Evolutionary conservation across 92 coral and sea anemone genomes (phyloP).

Genomic region (Porites rus): DNA sequence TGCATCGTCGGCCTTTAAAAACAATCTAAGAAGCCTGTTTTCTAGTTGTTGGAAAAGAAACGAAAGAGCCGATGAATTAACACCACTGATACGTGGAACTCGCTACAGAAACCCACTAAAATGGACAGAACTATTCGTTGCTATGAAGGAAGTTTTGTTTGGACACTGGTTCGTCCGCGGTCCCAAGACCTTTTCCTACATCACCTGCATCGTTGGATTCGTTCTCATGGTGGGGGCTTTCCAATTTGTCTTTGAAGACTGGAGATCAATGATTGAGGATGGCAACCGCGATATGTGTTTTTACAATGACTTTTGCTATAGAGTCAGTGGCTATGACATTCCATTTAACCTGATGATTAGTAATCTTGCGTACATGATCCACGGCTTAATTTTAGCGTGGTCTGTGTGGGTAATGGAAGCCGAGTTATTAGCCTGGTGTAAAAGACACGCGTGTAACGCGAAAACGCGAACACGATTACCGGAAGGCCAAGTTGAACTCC

Average conservation of each 20-base stretch:
- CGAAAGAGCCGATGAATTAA: constrained; percentile 54
- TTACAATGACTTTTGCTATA: constrained; percentile 93
- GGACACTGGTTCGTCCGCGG: constrained; percentile 79
- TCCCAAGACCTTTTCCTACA: constrained; percentile 82
- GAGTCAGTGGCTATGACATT: constrained; percentile 75
- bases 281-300: constrained; percentile 92
- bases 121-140: constrained; percentile 48
- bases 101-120: constrained; percentile 14
- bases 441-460: constrained; percentile 53
- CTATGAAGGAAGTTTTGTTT: constrained; percentile 66
- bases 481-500: constrained; percentile 49
- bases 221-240: constrained; percentile 91
- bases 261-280: constrained; percentile 76
- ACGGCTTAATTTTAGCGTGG: constrained; percentile 83
- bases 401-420: constrained; percentile 96
- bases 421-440: constrained; percentile 73
- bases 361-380: constrained; percentile 86
- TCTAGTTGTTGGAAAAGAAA: constrained; percentile 32
- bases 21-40: constrained; percentile 34
- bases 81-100: constrained; percentile 63
- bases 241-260: constrained; percentile 90
- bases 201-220: constrained; percentile 91
- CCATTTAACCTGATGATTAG: constrained; percentile 96
- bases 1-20: not conserved
- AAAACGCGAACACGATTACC: not conserved